phyloP scores from a whole-genome alignment of 1,140 invertebrate species.

The Dendroctonus ponderosae region DNA sequence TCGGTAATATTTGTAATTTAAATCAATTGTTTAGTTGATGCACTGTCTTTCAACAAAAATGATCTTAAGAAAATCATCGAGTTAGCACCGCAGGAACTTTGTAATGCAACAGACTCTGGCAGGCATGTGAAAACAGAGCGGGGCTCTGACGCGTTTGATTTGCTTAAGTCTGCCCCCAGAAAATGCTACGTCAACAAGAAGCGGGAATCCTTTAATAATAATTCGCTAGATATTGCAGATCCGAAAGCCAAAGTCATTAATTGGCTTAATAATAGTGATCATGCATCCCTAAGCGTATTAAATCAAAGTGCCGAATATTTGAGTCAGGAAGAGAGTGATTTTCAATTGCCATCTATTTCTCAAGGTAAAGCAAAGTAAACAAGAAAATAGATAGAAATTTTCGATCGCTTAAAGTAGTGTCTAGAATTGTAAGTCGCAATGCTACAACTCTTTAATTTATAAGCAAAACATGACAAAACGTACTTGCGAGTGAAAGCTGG shows the following conservation, averaged over 20 bases:
- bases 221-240: slow-evolving; percentile 5
- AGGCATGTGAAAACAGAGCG: too few species aligned
- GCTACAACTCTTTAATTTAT: too few species aligned
- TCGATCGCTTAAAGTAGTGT: too few species aligned
- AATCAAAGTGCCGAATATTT: too few species aligned
- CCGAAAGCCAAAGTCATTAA: slow-evolving; percentile 21
- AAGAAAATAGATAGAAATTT: too few species aligned
- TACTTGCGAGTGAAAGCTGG: too few species aligned
- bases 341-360: slow-evolving; percentile 16
- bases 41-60: background rate
- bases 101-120: background rate
- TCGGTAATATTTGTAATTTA: background rate
- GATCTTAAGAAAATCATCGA: slow-evolving; percentile 14
- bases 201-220: background rate
- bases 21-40: slow-evolving; percentile 12
- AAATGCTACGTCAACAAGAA: too few species aligned
- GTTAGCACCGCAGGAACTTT: background rate
- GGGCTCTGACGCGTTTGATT: too few species aligned
- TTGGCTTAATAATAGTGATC: slow-evolving; percentile 23
- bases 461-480: too few species aligned
- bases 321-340: background rate
- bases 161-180: too few species aligned
- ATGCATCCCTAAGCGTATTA: too few species aligned
- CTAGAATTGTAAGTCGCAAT: too few species aligned
- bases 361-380: slow-evolving; percentile 9